Conservation (phyloP, 2,797 vertebrate genomes). For the Malacoraja senta region DNA sequence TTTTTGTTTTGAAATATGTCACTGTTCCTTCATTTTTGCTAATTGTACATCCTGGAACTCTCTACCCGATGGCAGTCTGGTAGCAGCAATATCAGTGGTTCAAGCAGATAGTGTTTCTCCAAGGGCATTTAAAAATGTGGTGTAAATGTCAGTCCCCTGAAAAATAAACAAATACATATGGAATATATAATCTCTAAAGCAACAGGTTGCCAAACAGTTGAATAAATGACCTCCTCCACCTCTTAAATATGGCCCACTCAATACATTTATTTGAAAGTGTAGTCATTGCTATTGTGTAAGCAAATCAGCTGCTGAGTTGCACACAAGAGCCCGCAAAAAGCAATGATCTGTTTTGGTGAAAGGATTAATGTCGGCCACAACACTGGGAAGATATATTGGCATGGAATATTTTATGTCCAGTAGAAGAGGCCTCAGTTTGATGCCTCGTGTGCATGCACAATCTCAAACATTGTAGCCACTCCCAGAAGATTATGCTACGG, state of each 20-base stretch:
- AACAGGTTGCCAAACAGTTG: too few relatives aligned
- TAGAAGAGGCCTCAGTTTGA: neutral
- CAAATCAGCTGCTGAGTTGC: neutral
- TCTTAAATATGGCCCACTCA: neutral
- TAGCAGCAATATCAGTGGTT: too few relatives aligned
- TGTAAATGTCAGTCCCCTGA: too few relatives aligned
- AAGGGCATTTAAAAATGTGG: too few relatives aligned
- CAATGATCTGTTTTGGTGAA: neutral
- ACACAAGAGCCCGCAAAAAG: neutral
- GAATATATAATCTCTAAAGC: neutral
- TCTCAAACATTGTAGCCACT: neutral
- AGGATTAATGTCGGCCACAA: neutral
- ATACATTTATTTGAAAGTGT: neutral
- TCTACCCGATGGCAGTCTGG: too few relatives aligned
- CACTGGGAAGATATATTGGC: neutral
- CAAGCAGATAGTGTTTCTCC: too few relatives aligned
- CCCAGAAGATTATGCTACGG: neutral
- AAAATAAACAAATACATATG: too few relatives aligned
- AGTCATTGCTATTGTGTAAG: neutral
- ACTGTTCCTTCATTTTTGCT: too few relatives aligned
- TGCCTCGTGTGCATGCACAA: neutral
- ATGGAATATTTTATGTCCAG: neutral
- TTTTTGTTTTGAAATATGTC: too few relatives aligned
- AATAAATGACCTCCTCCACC: neutral
- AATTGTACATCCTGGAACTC: too few relatives aligned